Percentiles rank a stretch among this genome's conserved stretches.
phyloP scores from a whole-genome alignment of 2,797 vertebrate species.

The Neosilurus hyrtlii region DNA sequence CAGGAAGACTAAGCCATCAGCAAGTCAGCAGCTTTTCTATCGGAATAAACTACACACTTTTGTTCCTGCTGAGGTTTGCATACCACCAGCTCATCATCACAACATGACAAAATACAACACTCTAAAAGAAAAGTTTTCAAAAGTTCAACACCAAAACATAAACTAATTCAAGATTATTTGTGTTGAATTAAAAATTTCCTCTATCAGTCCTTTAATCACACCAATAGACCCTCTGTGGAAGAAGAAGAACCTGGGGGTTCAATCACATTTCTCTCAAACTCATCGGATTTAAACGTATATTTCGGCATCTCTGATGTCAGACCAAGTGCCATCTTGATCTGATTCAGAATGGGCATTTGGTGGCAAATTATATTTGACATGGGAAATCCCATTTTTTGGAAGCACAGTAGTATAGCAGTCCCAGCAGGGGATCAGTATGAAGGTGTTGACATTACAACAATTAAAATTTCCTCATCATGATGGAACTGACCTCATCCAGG shows the following conservation, averaged over 20 bases:
- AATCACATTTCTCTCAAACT: no score
- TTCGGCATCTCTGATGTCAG: no score
- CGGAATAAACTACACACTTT: slow-evolving; percentile 11
- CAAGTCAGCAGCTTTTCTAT: slow-evolving; percentile 17
- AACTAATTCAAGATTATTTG: not conserved
- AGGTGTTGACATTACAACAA: not conserved
- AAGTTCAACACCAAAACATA: not conserved
- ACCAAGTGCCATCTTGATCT: no score
- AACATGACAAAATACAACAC: not conserved
- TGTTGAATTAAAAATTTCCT: not conserved
- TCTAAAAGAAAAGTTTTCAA: not conserved
- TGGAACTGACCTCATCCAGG: not conserved
- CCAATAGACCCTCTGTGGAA: no score
- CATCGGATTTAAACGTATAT: no score
- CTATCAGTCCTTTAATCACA: no score
- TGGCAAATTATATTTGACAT: no score
- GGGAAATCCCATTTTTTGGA: no score
- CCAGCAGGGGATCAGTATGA: no score
- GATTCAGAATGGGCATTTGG: no score
- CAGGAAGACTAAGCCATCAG: slow-evolving; percentile 47
- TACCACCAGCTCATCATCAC: not conserved
- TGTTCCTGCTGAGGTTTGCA: slow-evolving; percentile 30
- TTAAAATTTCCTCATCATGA: not conserved
- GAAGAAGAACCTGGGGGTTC: no score
- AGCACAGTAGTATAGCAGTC: no score